These are phyloP conservation scores for Drosophila nigromelanica DNA, from an alignment of 1,140 invertebrate genomes.

Conservation along the genomic window DNA sequence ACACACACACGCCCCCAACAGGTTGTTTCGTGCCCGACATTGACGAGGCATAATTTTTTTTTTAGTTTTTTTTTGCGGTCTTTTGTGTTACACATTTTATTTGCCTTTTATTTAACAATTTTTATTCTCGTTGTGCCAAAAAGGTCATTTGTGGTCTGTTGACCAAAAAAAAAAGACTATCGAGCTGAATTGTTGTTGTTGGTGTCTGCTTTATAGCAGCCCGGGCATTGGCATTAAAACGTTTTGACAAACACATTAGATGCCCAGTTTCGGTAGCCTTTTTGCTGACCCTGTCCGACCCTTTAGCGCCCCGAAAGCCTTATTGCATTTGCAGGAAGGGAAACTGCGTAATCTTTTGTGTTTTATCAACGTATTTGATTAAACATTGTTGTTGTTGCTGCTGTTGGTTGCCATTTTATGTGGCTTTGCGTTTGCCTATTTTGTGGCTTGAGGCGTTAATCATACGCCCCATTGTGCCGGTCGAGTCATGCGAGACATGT, in stretches of 20 bases:
- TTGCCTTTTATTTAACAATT: conserved; percentile 80
- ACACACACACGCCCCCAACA: conserved; percentile 47
- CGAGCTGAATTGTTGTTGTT: conserved; percentile 13
- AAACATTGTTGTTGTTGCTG: conserved; percentile 53
- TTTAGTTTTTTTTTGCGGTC: neutral
- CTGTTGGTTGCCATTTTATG: conserved; percentile 51
- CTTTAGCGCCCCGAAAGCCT: conserved; percentile 41
- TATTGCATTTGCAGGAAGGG: conserved; percentile 29
- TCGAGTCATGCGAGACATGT: conserved; percentile 21
- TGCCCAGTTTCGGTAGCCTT: conserved; percentile 44
- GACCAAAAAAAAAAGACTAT: conserved; percentile 27
- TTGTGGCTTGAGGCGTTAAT: conserved; percentile 69
- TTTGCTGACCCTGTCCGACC: conserved; percentile 24
- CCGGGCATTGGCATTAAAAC: conserved; percentile 65
- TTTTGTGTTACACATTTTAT: conserved; percentile 73
- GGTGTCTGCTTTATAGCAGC: conserved; percentile 60
- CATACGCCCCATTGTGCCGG: conserved; percentile 60
- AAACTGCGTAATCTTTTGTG: conserved; percentile 69
- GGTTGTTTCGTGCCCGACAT: conserved; percentile 55
- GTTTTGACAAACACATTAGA: conserved; percentile 79
- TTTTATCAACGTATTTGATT: conserved; percentile 81
- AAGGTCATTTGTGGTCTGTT: conserved; percentile 71
- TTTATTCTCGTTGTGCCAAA: conserved; percentile 74
- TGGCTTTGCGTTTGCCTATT: conserved; percentile 58
- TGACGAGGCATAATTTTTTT: conserved; percentile 52